phyloP scores from a whole-genome alignment of 2,113 vertebrate species.

The Anseranas semipalmata region DNA sequence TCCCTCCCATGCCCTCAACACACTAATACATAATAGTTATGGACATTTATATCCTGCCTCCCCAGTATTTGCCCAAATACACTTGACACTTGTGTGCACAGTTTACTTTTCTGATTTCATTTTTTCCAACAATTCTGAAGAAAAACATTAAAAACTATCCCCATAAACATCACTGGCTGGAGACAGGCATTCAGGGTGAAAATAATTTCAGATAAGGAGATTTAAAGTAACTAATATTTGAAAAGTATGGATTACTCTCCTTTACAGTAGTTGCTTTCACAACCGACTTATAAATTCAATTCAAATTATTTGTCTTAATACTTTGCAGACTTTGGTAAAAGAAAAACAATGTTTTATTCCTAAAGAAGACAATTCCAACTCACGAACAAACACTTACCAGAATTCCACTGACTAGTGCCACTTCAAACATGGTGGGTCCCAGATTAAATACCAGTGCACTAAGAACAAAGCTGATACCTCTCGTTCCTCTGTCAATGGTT shows the following conservation, averaged over 20 bases:
- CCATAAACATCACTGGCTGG: neutral
- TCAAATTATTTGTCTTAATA: neutral
- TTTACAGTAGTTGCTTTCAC: neutral
- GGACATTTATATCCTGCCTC: neutral
- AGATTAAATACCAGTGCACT: constrained; percentile 96
- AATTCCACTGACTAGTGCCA: constrained; percentile 91
- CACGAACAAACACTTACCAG: constrained; percentile 81
- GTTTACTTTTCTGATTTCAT: neutral
- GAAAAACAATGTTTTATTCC: neutral
- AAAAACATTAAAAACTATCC: neutral
- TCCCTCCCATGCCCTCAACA: neutral
- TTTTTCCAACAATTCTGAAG: neutral
- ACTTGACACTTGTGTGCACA: neutral
- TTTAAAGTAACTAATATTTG: neutral
- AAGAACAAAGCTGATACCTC: constrained; percentile 96
- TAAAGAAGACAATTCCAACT: neutral
- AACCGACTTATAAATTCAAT: neutral
- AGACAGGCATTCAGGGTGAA: neutral
- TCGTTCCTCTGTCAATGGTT: constrained; percentile 95
- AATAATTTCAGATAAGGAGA: neutral
- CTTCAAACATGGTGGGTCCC: constrained; percentile 95
- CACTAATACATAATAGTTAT: neutral
- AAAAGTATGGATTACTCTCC: neutral
- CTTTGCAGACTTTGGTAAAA: neutral
- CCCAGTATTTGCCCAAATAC: neutral